phyloP scores from a whole-genome alignment of 2,797 vertebrate genomes.

The Eurystomus glaucurus region DNA sequence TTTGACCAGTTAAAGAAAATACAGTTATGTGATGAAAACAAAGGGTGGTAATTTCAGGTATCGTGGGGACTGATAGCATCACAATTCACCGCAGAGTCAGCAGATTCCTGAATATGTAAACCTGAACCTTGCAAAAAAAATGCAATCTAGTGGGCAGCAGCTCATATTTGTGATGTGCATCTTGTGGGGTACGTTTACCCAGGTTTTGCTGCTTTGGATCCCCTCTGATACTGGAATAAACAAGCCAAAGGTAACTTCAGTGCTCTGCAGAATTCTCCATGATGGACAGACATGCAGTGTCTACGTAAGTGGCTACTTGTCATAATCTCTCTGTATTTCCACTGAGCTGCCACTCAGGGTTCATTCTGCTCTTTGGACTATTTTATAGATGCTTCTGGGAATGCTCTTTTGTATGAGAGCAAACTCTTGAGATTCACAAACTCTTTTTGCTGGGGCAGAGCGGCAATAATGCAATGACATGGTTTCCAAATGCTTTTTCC shows the following conservation, averaged over 20 bases:
- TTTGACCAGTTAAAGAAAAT: neutral
- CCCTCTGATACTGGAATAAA: neutral
- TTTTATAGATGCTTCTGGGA: neutral
- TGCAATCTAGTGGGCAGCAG: neutral
- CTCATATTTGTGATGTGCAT: neutral
- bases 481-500: neutral
- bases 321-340: neutral
- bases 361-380: neutral
- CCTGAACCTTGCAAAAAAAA: neutral
- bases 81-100: neutral
- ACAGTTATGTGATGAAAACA: neutral
- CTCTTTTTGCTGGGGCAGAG: neutral
- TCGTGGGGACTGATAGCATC: neutral
- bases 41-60: neutral
- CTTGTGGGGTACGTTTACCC: neutral
- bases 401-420: fast-evolving
- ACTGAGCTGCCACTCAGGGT: neutral
- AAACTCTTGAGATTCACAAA: neutral
- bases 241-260: neutral
- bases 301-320: fast-evolving
- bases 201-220: neutral
- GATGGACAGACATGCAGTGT: fast-evolving
- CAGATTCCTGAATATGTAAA: neutral
- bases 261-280: neutral
- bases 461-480: fast-evolving